Conservation (phyloP, 2,888 invertebrate genomes). For the Spicauda simplicius region DNA sequence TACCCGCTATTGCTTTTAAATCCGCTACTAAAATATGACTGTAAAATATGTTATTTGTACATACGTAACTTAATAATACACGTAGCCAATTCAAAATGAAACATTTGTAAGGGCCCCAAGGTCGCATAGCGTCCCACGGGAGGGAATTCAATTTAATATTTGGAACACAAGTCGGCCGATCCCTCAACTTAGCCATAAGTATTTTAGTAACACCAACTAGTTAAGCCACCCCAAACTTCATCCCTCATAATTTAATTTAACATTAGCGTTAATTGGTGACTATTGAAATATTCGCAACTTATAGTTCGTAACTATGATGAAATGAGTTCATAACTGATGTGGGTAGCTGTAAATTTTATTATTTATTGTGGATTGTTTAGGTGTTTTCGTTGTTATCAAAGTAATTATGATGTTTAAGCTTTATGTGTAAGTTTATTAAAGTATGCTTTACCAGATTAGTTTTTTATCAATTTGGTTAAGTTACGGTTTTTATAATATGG, state of each 20-base stretch:
- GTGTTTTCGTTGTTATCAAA: not conserved
- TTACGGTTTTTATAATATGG: too few relatives aligned
- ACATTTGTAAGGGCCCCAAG: conserved; percentile 12
- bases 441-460: too few relatives aligned
- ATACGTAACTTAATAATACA: too few relatives aligned
- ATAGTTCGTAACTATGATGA: not conserved
- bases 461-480: too few relatives aligned
- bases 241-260: conserved; percentile 31
- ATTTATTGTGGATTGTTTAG: not conserved
- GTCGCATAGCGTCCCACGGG: conserved; percentile 1
- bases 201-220: conserved; percentile 26
- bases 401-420: too few relatives aligned
- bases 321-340: not conserved
- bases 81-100: conserved; percentile 6
- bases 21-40: too few relatives aligned
- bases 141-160: conserved; percentile 26
- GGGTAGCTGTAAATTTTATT: not conserved
- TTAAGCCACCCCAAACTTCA: conserved; percentile 22
- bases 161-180: not conserved
- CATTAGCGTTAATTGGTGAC: conserved; percentile 20
- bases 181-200: conserved; percentile 19
- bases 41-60: too few relatives aligned
- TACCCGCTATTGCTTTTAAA: too few relatives aligned
- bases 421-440: too few relatives aligned
- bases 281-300: conserved; percentile 18